phyloP scores from a whole-genome alignment of 2,797 vertebrate species.

The Alauda arvensis region DNA sequence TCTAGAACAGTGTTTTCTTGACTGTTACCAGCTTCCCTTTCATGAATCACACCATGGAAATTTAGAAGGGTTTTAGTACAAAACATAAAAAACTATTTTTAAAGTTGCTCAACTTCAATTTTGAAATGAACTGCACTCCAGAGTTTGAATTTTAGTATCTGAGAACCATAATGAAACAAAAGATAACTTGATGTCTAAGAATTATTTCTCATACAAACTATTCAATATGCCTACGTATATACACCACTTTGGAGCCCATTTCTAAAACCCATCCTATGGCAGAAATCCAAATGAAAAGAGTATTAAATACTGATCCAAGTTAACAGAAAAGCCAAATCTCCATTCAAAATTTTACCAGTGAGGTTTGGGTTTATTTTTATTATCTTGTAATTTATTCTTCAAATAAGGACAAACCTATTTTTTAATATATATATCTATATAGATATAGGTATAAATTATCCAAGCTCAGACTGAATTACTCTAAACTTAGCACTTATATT shows the following conservation, averaged over 20 bases:
- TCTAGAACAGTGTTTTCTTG: neutral
- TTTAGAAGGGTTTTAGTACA: neutral
- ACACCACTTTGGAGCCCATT: neutral
- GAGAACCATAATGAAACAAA: neutral
- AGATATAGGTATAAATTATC: too few relatives aligned
- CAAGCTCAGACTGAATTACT: neutral
- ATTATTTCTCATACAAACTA: neutral
- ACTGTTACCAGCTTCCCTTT: neutral
- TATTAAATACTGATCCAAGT: neutral
- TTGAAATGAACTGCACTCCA: neutral
- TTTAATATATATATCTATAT: too few relatives aligned
- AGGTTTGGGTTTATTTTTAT: neutral
- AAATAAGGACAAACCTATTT: neutral
- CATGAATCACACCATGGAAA: neutral
- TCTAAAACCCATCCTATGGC: neutral
- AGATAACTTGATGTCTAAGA: neutral
- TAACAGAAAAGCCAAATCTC: neutral
- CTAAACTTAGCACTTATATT: rapidly evolving
- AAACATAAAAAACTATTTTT: neutral
- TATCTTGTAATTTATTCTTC: neutral
- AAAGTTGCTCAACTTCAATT: neutral
- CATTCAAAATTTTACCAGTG: neutral
- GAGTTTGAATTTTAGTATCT: neutral
- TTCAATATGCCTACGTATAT: rapidly evolving
- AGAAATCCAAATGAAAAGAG: neutral